These are phyloP conservation scores for Phragmatobia fuliginosa DNA, from an alignment of 2,888 invertebrate genomes.

Conservation along the genomic window DNA sequence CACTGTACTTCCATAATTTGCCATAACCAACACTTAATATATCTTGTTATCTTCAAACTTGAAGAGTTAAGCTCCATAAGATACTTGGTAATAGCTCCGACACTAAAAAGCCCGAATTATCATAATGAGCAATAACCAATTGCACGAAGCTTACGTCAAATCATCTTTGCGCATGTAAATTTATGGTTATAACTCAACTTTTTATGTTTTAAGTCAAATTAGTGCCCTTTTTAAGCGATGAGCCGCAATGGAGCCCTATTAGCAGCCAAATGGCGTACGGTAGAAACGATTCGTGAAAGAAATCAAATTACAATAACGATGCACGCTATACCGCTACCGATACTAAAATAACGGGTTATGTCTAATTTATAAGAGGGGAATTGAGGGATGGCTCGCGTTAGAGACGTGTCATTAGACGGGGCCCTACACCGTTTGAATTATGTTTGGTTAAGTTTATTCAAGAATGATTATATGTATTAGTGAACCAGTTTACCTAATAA, in stretches of 20 bases:
- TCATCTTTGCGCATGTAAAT: slow-evolving; percentile 73
- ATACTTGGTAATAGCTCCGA: slow-evolving; percentile 62
- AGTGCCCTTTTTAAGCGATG: slow-evolving; percentile 70
- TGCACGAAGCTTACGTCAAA: slow-evolving; percentile 81
- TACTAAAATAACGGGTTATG: slow-evolving; percentile 81
- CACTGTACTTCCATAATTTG: slow-evolving; percentile 61
- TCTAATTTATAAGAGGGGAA: slow-evolving; percentile 83
- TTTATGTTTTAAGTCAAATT: slow-evolving; percentile 71
- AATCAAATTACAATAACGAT: slow-evolving; percentile 84
- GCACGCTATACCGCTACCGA: slow-evolving; percentile 80
- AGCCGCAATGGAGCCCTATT: slow-evolving; percentile 70
- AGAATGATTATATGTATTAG: slow-evolving; percentile 74
- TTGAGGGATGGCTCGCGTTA: slow-evolving; percentile 79
- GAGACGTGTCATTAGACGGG: slow-evolving; percentile 66
- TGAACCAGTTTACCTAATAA: slow-evolving; percentile 51
- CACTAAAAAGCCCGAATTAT: slow-evolving; percentile 72
- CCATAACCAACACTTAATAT: slow-evolving; percentile 61
- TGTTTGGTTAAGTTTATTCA: slow-evolving; percentile 78
- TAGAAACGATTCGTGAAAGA: slow-evolving; percentile 73
- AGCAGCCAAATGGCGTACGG: slow-evolving; percentile 78
- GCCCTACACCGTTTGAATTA: slow-evolving; percentile 59
- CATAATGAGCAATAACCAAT: slow-evolving; percentile 82
- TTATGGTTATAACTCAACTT: slow-evolving; percentile 66
- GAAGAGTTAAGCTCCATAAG: slow-evolving; percentile 53
- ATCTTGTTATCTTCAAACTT: slow-evolving; percentile 65